Base-by-base conservation (phyloP, 2,888 invertebrate genomes). In the Harpalus rubripes region DNA sequence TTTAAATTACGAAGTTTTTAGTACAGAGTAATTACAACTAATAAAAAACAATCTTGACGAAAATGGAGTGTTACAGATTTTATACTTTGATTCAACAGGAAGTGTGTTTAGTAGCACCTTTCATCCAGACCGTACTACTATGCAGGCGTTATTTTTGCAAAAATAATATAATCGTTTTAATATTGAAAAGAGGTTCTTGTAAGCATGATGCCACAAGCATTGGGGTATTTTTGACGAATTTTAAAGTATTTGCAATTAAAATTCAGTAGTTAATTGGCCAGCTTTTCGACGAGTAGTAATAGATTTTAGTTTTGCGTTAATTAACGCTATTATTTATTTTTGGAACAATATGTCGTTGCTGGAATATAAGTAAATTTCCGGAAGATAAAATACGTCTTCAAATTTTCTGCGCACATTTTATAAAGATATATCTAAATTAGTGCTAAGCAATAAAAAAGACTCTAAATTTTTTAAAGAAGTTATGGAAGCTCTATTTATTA, bases 401-500 rank as follows among this genome's bases (percentile, higher is more conserved):
- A 6, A 4, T 63, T 16, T 63, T 22, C 18, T 63, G 61, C 22
- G 61, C 61, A 22, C 61, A 63, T 63, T 63, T 22, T 63, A 22
- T 63, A 22, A 63, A 63, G 22, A 63, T 63, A 63, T 63, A 16
- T 63, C 61, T 22, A 63, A 63, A 63, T 22, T 63, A 63, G 18
- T 8, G 7, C 2, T 1, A 8, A 22, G 8, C 10, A 16, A 15
- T 18, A 22, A 63, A 16, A 63, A 44, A 10, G 44, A 22, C 4
- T 15, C 61, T 8, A 63, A 63, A 22, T 22, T 63, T 16, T 63
- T 16, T 63, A 63, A 63, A 63, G 61, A 63, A 63, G 22, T 22
- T 22, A 18, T 63, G 7, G 22, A 22, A 22, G 61, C 22, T 16
- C 3, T n/a, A n/a, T n/a, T n/a, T n/a, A n/a, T n/a, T n/a, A n/a